phyloP scores from a whole-genome alignment of 2,113 vertebrate genomes.

The Phoxinus phoxinus region DNA sequence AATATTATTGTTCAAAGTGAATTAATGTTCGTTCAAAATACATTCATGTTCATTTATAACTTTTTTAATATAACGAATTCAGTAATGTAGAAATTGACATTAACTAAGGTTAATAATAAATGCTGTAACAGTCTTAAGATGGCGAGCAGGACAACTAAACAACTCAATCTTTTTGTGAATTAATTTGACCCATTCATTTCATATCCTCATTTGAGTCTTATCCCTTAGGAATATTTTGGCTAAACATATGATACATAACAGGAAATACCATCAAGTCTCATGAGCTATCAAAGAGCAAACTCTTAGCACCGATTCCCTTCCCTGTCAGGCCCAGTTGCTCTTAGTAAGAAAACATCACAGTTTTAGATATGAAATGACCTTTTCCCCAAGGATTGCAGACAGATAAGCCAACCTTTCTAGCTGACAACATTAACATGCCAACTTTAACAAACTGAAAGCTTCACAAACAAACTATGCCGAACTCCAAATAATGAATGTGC shows the following conservation, averaged over 20 bases:
- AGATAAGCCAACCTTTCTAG: neutral
- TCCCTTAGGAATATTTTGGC: neutral
- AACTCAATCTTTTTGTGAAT: neutral
- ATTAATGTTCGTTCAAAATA: neutral
- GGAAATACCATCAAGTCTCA: neutral
- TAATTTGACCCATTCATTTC: neutral
- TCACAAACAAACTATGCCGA: neutral
- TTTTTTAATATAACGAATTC: neutral
- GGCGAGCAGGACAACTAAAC: no score
- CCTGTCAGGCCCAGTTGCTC: neutral
- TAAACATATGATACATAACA: neutral
- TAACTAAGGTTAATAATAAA: neutral
- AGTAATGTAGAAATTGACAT: neutral
- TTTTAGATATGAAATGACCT: neutral
- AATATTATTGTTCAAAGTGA: neutral
- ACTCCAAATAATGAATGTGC: neutral
- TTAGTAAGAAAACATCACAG: neutral
- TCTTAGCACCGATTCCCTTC: neutral
- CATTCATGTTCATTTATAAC: neutral
- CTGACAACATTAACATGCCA: neutral
- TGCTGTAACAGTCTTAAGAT: neutral
- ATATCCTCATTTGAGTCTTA: neutral
- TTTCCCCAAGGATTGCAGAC: neutral
- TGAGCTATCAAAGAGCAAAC: neutral
- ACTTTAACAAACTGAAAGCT: neutral